Percentiles rank a stretch among this genome's conserved stretches.
These are phyloP conservation scores for Sthenelais limicola DNA, from an alignment of 2,888 invertebrate genomes.

Conservation along the genomic window DNA sequence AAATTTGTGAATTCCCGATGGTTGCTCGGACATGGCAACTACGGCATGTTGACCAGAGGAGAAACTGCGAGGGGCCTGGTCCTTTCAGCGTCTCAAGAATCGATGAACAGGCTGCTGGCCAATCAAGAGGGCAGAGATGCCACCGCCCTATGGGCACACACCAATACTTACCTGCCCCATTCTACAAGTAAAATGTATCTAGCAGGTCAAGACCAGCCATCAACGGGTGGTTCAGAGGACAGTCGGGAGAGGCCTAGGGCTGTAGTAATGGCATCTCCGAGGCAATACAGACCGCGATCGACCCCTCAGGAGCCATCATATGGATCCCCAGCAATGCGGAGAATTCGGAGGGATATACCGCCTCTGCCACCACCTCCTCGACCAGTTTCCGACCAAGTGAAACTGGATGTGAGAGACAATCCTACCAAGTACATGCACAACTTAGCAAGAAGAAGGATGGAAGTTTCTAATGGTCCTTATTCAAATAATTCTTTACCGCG, in stretches of 20 bases:
- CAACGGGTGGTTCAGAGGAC: neutral
- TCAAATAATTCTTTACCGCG: too few relatives aligned
- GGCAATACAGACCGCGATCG: neutral
- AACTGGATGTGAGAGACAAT: neutral
- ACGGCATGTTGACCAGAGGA: neutral
- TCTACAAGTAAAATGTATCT: too few relatives aligned
- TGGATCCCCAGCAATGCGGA: neutral
- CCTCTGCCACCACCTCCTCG: neutral
- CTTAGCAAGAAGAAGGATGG: constrained; percentile 49
- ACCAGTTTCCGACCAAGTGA: neutral
- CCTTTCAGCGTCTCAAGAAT: constrained; percentile 9
- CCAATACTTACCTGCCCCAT: too few relatives aligned
- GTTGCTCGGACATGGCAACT: constrained; percentile 6
- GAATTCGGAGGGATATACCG: neutral
- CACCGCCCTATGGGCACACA: neutral
- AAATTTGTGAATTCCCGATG: constrained; percentile 6
- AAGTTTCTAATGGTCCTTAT: too few relatives aligned
- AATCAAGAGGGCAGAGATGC: neutral
- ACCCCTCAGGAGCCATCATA: neutral
- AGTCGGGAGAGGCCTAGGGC: neutral
- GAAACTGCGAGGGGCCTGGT: constrained; percentile 8
- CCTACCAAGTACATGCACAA: neutral
- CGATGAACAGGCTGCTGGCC: constrained; percentile 1
- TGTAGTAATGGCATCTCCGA: neutral
- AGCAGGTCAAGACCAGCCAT: too few relatives aligned